Evolutionary conservation across 2,113 vertebrate genomes (phyloP), one percentile per base, ranked within the genome.

Genomic region (Ceyx melanurus): DNA sequence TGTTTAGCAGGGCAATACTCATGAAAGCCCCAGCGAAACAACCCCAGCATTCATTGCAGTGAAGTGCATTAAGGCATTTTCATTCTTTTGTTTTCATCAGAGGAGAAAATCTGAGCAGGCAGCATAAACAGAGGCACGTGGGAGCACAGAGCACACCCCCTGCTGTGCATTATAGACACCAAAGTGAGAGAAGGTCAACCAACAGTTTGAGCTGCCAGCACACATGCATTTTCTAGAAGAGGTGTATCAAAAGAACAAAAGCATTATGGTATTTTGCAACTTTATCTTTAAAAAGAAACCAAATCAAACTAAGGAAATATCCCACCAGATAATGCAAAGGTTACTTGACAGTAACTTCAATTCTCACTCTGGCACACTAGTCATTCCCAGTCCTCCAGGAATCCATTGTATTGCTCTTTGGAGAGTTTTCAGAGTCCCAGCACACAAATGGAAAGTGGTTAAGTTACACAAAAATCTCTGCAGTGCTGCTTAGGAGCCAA

Each of bases 271-370:
- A 45, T 37, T 83, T 85, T 77, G 51, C 14, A 60, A 66, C 64
- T 85, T 82, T 6, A 28, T 89, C 51, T 80, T 85, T 82, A 50
- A 66, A 87, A 66, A 84, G 42, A 76, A 92, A 54, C 9, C 18
- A 0, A 40, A 12, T 56, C 46, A 82, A 53, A 40, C 43, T 74
- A 76, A 50, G 71, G 90, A 92, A 87, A 74, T 82, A 92, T 19
- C 75, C 75, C 66, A 91, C 43, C 88, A 94, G 81, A 70, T 93
- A 97, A 95, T 92, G 92, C 92, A 95, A 96, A 95, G 91, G 92
- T 96, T 96, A 94, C 84, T 94, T 87, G 92, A 95, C 80, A 94
- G 93, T 90, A 96, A 94, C 84, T 92, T 82, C 82, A 93, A 0
- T 26, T 66, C 72, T 94, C 33, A 23, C 60, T 80, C 48, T 60